Percentiles rank a stretch among this genome's conserved stretches.
Conservation (phyloP, 2,888 invertebrate genomes). For the Melinopterus prodromus region DNA sequence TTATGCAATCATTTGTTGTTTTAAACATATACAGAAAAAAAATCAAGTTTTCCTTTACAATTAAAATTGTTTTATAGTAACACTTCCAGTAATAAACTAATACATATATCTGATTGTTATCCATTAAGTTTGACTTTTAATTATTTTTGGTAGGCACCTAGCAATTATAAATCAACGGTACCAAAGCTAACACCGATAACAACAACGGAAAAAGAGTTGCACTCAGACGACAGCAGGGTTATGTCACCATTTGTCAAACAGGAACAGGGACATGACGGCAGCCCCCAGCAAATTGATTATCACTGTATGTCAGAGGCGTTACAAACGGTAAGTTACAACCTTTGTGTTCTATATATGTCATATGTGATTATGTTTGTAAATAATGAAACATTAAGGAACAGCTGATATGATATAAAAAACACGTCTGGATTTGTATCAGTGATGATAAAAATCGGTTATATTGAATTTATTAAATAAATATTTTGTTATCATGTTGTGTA, state of each 20-base stretch:
- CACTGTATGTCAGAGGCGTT: slow-evolving; percentile 61
- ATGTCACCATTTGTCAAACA: slow-evolving; percentile 68
- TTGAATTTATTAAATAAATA: too few species aligned
- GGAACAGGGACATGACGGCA: slow-evolving; percentile 64
- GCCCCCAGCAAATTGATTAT: slow-evolving; percentile 57
- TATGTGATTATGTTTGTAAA: too few species aligned
- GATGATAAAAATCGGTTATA: too few species aligned
- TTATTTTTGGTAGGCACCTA: slow-evolving; percentile 64
- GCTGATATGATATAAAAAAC: too few species aligned
- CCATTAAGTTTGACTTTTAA: background rate
- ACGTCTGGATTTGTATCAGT: too few species aligned
- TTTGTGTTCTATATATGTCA: slow-evolving; percentile 7
- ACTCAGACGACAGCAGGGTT: slow-evolving; percentile 65
- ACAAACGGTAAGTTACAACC: slow-evolving; percentile 58
- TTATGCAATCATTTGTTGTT: too few species aligned
- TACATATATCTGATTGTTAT: too few species aligned
- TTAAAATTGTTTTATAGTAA: background rate
- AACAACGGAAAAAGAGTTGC: slow-evolving; percentile 63
- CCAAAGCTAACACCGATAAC: slow-evolving; percentile 71
- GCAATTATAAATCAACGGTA: slow-evolving; percentile 72
- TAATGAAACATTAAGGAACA: too few species aligned
- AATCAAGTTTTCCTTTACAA: slow-evolving; percentile 17
- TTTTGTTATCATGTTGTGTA: too few species aligned
- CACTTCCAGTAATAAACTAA: background rate
- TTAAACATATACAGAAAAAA: background rate